A percentile compares a stretch with the other conserved stretches of the same genome.
phyloP scores from a whole-genome alignment of 2,113 vertebrate genomes.

The Cyanoderma ruficeps region DNA sequence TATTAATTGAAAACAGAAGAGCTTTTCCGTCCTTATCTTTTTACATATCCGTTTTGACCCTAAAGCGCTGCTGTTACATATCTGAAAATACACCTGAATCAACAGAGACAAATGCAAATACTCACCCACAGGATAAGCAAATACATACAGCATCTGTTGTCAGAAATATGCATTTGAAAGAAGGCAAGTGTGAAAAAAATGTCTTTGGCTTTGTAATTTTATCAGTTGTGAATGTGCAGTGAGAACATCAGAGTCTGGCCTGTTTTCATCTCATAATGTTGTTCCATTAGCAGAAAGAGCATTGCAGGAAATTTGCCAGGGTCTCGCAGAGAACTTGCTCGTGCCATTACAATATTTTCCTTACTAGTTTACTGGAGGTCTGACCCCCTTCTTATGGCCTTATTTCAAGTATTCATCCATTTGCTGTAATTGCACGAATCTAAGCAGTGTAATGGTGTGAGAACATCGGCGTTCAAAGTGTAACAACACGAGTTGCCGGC shows the following conservation, averaged over 20 bases:
- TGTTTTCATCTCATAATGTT: slow-evolving; percentile 5
- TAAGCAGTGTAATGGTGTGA: background rate
- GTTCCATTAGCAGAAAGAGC: background rate
- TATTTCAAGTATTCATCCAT: background rate
- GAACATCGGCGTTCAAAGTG: background rate
- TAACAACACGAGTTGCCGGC: background rate
- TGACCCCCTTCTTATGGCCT: background rate
- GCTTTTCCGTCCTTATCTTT: slow-evolving; percentile 39
- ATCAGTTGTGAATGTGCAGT: background rate
- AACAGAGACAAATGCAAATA: slow-evolving; percentile 41
- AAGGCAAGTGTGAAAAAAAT: background rate
- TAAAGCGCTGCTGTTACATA: background rate
- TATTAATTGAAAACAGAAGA: background rate
- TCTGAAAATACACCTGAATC: slow-evolving; percentile 35
- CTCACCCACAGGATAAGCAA: slow-evolving; percentile 19
- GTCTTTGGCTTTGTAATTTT: background rate
- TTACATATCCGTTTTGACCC: slow-evolving; percentile 15
- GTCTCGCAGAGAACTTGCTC: background rate
- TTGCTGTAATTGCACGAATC: background rate
- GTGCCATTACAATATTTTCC: background rate
- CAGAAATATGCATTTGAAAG: slow-evolving; percentile 19
- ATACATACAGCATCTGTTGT: background rate
- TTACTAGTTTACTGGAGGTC: background rate
- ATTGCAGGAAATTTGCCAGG: background rate
- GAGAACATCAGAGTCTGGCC: background rate